A percentile compares a stretch with the other conserved stretches of the same genome.
These are phyloP conservation scores for Drosophila vallismaia DNA, from an alignment of 2,888 invertebrate genomes.

Conservation along the genomic window DNA sequence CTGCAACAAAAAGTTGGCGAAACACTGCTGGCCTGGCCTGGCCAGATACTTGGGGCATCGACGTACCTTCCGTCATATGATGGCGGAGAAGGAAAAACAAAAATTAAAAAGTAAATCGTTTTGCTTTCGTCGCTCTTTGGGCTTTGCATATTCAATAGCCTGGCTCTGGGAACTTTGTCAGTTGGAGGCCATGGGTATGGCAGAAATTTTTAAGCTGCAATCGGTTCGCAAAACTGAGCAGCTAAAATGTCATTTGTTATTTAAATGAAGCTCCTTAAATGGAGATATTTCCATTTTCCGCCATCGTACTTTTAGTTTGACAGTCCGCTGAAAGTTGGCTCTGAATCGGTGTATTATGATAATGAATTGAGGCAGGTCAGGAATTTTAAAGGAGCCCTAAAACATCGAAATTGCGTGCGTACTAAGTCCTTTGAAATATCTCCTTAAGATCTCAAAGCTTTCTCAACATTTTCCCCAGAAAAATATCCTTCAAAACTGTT, in stretches of 20 bases:
- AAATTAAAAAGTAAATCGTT: conserved; percentile 36
- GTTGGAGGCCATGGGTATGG: conserved; percentile 25
- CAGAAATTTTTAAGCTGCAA: conserved; percentile 26
- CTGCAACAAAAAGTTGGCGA: conserved; percentile 58
- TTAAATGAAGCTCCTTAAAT: conserved; percentile 34
- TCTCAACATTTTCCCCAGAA: too few species aligned
- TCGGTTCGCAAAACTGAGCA: conserved; percentile 12
- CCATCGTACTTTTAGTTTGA: conserved; percentile 16
- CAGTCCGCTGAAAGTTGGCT: conserved; percentile 11
- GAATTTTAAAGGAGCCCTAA: background rate
- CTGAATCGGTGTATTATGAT: conserved; percentile 23
- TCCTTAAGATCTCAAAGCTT: background rate
- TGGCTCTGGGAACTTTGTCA: conserved; percentile 37
- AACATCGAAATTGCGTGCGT: too few species aligned
- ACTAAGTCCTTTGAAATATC: background rate
- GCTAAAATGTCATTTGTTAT: conserved; percentile 23
- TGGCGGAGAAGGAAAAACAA: conserved; percentile 25
- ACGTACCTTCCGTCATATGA: conserved; percentile 64
- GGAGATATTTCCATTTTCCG: conserved; percentile 18
- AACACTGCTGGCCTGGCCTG: conserved; percentile 41
- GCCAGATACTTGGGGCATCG: conserved; percentile 32
- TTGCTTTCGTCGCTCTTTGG: conserved; percentile 6
- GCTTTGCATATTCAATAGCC: conserved; percentile 52
- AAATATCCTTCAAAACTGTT: too few species aligned
- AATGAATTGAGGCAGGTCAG: conserved; percentile 8